phyloP scores from a whole-genome alignment of 1,140 invertebrate genomes.

The Antheraea mylitta region DNA sequence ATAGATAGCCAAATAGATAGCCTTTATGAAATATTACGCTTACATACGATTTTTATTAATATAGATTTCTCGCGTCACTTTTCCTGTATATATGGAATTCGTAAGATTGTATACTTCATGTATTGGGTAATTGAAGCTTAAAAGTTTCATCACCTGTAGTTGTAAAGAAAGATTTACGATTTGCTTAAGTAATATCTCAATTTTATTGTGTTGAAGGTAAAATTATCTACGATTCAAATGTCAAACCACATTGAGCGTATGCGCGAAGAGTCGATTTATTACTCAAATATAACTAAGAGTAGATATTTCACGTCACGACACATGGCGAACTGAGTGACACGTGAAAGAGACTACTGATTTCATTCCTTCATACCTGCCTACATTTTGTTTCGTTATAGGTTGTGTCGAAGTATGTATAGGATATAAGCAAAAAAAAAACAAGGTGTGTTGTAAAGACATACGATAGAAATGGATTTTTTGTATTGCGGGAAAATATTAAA shows the following conservation, averaged over 20 bases:
- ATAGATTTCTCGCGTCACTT: neutral
- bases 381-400: neutral
- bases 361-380: neutral
- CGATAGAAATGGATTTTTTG: no score
- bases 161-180: neutral
- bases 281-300: neutral
- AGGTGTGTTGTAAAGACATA: no score
- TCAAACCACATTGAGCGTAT: constrained; percentile 3
- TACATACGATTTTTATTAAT: no score
- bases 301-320: neutral
- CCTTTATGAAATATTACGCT: no score
- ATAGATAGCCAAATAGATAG: no score
- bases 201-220: constrained; percentile 14
- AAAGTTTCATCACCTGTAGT: neutral
- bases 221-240: constrained; percentile 17
- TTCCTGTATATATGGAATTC: neutral
- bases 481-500: no score
- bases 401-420: no score
- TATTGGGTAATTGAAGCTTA: neutral
- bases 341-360: constrained; percentile 1
- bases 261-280: neutral
- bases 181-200: constrained; percentile 14
- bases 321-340: neutral
- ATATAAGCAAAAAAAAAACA: no score
- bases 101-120: neutral